Percentiles rank a stretch among this genome's conserved stretches.
Conservation (phyloP, 2,113 vertebrate genomes). For the Rafetus swinhoei region DNA sequence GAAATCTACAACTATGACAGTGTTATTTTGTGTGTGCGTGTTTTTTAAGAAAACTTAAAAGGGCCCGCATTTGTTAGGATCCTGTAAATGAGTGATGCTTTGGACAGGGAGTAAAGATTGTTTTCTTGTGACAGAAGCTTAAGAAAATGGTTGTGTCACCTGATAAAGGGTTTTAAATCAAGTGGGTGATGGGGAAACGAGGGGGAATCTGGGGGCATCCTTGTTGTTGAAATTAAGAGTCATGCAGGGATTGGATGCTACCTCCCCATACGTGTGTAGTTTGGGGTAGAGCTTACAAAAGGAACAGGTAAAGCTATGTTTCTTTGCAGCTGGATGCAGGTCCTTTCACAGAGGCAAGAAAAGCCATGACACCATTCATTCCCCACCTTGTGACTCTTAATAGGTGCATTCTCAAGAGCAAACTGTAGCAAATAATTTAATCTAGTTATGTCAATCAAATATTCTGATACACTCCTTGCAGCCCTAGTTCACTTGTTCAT, state of each 20-base stretch:
- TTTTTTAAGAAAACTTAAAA: not conserved
- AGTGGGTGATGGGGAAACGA: conserved; percentile 24
- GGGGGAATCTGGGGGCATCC: not conserved
- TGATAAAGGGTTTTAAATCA: conserved; percentile 24
- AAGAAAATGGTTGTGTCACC: conserved; percentile 61
- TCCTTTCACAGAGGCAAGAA: not conserved
- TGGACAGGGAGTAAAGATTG: not conserved
- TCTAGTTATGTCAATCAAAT: not conserved
- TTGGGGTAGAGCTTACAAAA: not conserved
- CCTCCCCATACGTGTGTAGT: not conserved
- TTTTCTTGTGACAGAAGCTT: conserved; percentile 38
- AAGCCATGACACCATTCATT: accelerated
- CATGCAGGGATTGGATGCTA: not conserved
- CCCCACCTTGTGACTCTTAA: accelerated
- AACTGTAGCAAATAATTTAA: not conserved
- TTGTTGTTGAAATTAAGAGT: conserved; percentile 19
- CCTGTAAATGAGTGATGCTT: conserved; percentile 12
- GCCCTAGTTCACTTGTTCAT: no score
- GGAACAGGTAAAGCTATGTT: not conserved
- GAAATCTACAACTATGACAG: not conserved
- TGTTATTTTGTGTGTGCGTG: not conserved
- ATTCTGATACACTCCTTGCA: not conserved
- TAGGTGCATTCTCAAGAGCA: not conserved
- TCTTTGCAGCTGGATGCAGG: accelerated
- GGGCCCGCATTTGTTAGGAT: not conserved